Evolutionary conservation across 2,888 invertebrate species (phyloP), one percentile per base, ranked within the genome.

Genomic region (Glaucopsyche alexis): DNA sequence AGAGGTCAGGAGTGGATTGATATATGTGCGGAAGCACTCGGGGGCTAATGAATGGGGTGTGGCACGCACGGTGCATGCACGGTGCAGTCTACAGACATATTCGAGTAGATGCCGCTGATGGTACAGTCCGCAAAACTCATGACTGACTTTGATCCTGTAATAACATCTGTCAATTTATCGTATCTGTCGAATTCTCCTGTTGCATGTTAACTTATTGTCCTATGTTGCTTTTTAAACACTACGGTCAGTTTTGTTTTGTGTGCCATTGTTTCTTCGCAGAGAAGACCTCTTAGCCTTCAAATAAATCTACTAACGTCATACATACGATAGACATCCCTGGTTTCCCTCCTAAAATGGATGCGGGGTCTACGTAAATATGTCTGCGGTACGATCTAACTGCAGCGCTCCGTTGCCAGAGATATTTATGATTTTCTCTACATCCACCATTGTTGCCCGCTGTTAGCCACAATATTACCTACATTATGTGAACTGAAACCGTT

Each of bases 21-120:
- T 91, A 91, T 90, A 92, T 90, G 89, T 87, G 87, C 90, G 91
- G 90, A 92, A 91, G 90, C 91, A 91, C 91, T 92, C 89, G 86
- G 83, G 87, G 82, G 82, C 88, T 90, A 91, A 91, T 91, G 90
- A 91, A 91, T 90, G 88, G 90, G 90, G 91, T 89, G 90, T 88
- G 89, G 90, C 91, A 89, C 90, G 90, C 90, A 89, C 85, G 79
- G 85, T 83, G 87, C 84, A 84, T 84, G 83, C 86, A 60, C 84
- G 84, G 83, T 86, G 86, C 9, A 64, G 64, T 50, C 45, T 50
- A 49, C 49, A 69, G 55, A 64, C 45, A 67, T 69, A 65, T 67
- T 52, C 13, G 29, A 38, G 29, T 60, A 13, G 60, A 29, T 7
- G 60, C 60, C 60, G 47, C 47, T 47, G 47, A 9, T 8, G 29